Evolutionary conservation across 2,797 vertebrate genomes (phyloP).

Genomic region (Tragopan temminckii): DNA sequence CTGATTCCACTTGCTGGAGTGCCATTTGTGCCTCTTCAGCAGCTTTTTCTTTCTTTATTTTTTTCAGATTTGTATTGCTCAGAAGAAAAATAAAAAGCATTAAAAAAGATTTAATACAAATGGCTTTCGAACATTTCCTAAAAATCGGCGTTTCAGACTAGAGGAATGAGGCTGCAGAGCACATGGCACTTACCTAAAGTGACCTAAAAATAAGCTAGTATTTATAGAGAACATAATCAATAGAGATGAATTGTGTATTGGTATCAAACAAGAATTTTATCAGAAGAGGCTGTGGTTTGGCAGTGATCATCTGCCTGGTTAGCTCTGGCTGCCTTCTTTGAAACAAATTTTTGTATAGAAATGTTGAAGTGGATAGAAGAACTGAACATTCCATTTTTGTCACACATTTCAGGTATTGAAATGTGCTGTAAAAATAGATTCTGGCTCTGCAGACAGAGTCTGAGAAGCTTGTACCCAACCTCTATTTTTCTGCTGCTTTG

Average conservation of each 20-base stretch:
- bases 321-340: not conserved
- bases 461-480: not conserved
- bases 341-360: not conserved
- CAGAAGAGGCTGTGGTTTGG: not conserved
- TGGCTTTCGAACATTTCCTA: not conserved
- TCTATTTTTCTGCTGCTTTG: not conserved
- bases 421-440: not conserved
- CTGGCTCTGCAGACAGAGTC: not conserved
- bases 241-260: not conserved
- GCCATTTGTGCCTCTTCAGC: not conserved
- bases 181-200: rapidly evolving
- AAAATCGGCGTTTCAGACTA: not conserved
- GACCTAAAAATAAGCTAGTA: not conserved
- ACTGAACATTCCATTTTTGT: not conserved
- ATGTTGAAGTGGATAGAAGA: not conserved
- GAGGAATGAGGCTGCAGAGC: not conserved
- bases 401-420: not conserved
- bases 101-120: not conserved
- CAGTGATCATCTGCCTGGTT: not conserved
- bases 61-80: not conserved
- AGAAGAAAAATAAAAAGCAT: not conserved
- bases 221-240: rapidly evolving
- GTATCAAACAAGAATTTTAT: not conserved
- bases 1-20: not conserved
- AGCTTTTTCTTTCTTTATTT: not conserved